Evolutionary conservation across 2,113 vertebrate species (phyloP), one percentile per base, ranked within the genome.

Genomic region (Solea solea): DNA sequence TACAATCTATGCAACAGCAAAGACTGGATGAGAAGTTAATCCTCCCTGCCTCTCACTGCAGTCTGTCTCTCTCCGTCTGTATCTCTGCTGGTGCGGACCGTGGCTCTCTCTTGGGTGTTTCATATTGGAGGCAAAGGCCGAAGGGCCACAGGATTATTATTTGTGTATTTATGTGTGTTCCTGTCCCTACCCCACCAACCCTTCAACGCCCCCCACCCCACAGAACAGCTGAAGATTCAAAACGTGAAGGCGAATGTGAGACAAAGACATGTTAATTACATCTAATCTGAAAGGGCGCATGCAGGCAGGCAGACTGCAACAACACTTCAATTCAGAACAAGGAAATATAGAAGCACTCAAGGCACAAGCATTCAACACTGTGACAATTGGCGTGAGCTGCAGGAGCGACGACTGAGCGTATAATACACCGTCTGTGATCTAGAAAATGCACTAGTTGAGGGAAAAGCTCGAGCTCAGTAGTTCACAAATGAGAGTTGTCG

Each of bases 1-100:
- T 92, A 92, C 83, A 86, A 86, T 89, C 83, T 60, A 81, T 92
- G 86, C 82, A 86, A 90, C 84, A 86, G 88, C 86, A 92, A 91
- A 92, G 90, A 81, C 90, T 91, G 89, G 90, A 92, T 90, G 91
- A 92, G 89, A 92, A 78, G 86, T 88, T 89, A 90, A 90, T 88
- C 90, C 85, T 59, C 40, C 62, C 66, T 69, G 16, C 63, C 50
- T 65, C 34, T 34, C 34, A 21, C 21, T 21, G 21, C 21, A 2
- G 34, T 34, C 34, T 34, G 49, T 72, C 70, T 71, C 50, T 70
- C 55, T 58, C 55, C 10, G 15, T 58, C 10, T 68, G 28, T 21
- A 49, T 65, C 16, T 67, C 55, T 73, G 51, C 39, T 53, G 12
- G 25, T 65, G 60, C 46, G 56, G 52, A 68, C 42, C 64, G 57